Conservation (phyloP, 2,113 vertebrate genomes). For the Rafetus swinhoei region DNA sequence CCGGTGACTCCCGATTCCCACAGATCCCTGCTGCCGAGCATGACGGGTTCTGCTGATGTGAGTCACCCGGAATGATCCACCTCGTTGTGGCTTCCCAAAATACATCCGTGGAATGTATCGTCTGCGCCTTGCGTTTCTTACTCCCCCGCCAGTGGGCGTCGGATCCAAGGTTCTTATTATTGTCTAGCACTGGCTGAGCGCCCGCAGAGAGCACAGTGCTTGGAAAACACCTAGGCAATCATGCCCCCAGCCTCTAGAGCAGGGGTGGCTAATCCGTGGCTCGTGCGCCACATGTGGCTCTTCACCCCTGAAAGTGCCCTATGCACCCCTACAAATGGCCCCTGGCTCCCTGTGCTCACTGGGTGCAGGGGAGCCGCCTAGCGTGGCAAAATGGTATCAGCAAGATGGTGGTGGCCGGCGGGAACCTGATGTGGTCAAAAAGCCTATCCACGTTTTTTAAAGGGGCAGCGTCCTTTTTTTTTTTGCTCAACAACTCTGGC, state of each 20-base stretch:
- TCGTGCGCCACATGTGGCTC: too few relatives aligned
- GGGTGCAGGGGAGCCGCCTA: too few relatives aligned
- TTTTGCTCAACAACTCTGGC: too few relatives aligned
- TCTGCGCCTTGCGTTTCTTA: neutral
- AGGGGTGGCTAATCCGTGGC: too few relatives aligned
- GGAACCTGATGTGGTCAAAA: too few relatives aligned
- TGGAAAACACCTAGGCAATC: neutral
- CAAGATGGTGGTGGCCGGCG: too few relatives aligned
- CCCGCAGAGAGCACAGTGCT: neutral
- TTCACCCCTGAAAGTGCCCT: too few relatives aligned
- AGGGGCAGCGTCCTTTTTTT: too few relatives aligned
- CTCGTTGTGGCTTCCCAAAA: neutral
- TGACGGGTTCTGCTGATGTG: neutral
- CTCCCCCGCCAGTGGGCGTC: neutral
- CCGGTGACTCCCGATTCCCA: neutral
- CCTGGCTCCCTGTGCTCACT: too few relatives aligned
- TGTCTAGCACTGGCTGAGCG: neutral
- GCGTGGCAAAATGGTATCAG: too few relatives aligned
- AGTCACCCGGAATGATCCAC: neutral
- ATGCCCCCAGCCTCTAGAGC: neutral
- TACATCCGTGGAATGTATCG: neutral
- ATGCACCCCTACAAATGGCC: too few relatives aligned
- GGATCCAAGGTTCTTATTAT: neutral
- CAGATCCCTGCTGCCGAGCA: rapidly evolving
- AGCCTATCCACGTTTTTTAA: too few relatives aligned